Evolutionary conservation across 1,140 invertebrate genomes (phyloP), one percentile per base, ranked within the genome.

Genomic region (Prorops nasuta): DNA sequence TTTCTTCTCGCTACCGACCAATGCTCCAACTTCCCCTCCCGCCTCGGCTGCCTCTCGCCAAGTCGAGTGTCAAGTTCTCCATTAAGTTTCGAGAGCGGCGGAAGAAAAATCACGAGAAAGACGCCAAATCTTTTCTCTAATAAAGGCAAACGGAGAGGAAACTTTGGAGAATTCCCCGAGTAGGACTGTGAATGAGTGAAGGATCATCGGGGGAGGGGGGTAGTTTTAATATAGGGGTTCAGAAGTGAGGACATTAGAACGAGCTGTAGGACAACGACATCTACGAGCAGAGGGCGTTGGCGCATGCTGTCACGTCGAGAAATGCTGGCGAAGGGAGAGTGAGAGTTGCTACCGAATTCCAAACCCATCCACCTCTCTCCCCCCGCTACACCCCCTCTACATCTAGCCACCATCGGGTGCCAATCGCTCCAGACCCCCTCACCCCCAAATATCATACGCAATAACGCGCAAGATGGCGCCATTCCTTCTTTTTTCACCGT

Each of bases 261-360:
- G 17, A 16, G 36, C 40, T n/a, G 10, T 4, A 42, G 44, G 2
- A 9, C 16, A 22, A 35, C 17, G 20, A 36, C 3, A 35, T 20
- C 32, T 16, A 38, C 35, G 24, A 28, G 35, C 15, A 42, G 19
- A 37, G 20, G 36, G 15, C 24, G 32, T 14, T 24, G 35, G 24
- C 43, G 63, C 44, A 63, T 66, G 44, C 60, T 51, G 32, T 38
- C 56, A 51, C 51, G 56, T 64, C 44, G 56, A 51, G 44, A 66
- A 56, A 66, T 56, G 56, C 54, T 55, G n/a, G 31, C n/a, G 35
- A 45, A 16, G 16, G 28, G 44, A 22, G 43, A 44, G 28, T 24
- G 18, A 34, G 40, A 12, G 34, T 22, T 28, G 40, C 47, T 15
- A 18, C 34, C 28, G 47, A 56, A 48, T 52, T 52, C 44, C 56